phyloP scores from a whole-genome alignment of 2,797 vertebrate genomes.

The Malacoctenus gilli region DNA sequence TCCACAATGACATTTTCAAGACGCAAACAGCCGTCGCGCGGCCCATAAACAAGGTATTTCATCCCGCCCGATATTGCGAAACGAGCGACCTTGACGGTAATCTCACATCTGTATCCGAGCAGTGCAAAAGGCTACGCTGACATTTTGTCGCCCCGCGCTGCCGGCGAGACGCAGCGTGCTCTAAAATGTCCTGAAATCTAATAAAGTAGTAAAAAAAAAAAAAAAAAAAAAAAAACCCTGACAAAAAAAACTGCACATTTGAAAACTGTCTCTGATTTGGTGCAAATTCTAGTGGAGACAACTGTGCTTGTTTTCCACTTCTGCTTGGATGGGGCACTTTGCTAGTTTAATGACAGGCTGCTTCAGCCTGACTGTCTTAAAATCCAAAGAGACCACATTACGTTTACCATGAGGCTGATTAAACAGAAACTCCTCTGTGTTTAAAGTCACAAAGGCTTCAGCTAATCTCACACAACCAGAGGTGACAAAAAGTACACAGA shows the following conservation, averaged over 20 bases:
- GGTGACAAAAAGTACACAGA: no score
- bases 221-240: no score
- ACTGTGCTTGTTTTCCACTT: slow-evolving; percentile 37
- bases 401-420: slow-evolving; percentile 35
- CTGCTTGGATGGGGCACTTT: slow-evolving; percentile 48
- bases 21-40: slow-evolving; percentile 27
- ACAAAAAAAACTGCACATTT: slow-evolving; percentile 37
- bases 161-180: slow-evolving; percentile 31
- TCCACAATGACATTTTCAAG: slow-evolving; percentile 43
- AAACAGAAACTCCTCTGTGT: slow-evolving; percentile 39
- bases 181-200: slow-evolving; percentile 54
- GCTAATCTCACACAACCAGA: no score
- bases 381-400: slow-evolving; percentile 53
- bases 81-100: slow-evolving; percentile 23
- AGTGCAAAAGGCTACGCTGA: slow-evolving; percentile 32
- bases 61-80: slow-evolving; percentile 24
- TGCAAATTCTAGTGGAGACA: slow-evolving; percentile 24
- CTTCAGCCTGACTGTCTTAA: slow-evolving; percentile 56
- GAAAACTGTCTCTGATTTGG: slow-evolving; percentile 35
- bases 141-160: slow-evolving; percentile 41
- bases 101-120: slow-evolving; percentile 39
- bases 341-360: slow-evolving; percentile 47
- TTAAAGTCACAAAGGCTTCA: slow-evolving; percentile 46
- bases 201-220: no score
- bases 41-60: slow-evolving; percentile 43